phyloP scores from a whole-genome alignment of 2,113 vertebrate species.

The Chloebia gouldiae region DNA sequence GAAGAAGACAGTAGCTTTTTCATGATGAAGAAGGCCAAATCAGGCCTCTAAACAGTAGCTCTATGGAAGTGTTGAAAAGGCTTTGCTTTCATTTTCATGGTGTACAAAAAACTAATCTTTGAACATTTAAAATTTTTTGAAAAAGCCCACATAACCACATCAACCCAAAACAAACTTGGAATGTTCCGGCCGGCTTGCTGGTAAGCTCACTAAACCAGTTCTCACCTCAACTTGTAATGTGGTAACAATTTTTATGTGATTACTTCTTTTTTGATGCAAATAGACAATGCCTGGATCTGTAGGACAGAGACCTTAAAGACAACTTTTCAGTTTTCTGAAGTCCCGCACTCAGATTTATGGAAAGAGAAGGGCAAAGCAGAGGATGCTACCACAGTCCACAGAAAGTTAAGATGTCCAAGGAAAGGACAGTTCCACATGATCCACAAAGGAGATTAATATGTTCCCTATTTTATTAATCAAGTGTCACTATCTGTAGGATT shows the following conservation, averaged over 20 bases:
- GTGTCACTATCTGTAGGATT: not conserved
- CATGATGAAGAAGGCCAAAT: not conserved
- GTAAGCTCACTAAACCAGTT: not conserved
- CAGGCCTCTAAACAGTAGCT: not conserved
- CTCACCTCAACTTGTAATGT: not conserved
- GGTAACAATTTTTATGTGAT: not conserved
- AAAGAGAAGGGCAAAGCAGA: not conserved
- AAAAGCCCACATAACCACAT: not conserved
- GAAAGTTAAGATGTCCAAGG: not conserved
- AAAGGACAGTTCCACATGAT: not conserved
- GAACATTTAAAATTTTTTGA: not conserved
- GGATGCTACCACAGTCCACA: not conserved
- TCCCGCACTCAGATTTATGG: not conserved
- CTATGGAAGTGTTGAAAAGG: not conserved
- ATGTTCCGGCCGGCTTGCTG: not conserved
- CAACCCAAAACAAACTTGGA: not conserved
- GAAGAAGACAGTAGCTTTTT: not conserved
- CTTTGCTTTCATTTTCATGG: slow-evolving; percentile 4
- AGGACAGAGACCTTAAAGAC: not conserved
- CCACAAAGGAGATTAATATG: not conserved
- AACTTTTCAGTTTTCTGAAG: not conserved
- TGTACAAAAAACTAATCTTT: not conserved
- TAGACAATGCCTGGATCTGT: not conserved
- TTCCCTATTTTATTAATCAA: not conserved
- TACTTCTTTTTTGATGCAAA: not conserved